A percentile compares a stretch with the other conserved stretches of the same genome.
Evolutionary conservation across 2,797 vertebrate species (phyloP).

Genomic region (Lindbergichthys nudifrons): DNA sequence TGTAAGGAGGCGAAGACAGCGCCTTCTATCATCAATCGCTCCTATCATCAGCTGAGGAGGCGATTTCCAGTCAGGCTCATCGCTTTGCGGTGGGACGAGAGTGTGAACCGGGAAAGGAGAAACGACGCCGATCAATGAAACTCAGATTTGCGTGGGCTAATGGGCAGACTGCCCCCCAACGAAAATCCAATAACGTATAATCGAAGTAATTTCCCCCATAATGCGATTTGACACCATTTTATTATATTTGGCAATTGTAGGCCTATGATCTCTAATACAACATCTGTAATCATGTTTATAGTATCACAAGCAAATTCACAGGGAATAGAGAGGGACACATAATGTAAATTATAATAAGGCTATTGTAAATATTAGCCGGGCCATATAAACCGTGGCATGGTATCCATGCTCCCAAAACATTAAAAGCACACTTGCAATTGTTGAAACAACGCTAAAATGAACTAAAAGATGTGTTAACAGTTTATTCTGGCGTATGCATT

Average conservation of each 20-base stretch:
- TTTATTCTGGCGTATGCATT: no score
- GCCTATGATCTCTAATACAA: background rate
- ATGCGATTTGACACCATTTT: background rate
- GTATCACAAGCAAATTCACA: background rate
- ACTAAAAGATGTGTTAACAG: background rate
- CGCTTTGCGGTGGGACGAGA: conserved; percentile 44
- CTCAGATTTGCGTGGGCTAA: conserved; percentile 45
- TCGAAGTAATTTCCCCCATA: background rate
- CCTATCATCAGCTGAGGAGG: conserved; percentile 44
- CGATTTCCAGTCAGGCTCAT: conserved; percentile 33
- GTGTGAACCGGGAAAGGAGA: conserved; percentile 34
- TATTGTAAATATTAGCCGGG: background rate
- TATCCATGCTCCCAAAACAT: background rate
- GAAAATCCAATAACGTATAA: conserved; percentile 2
- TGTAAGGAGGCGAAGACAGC: background rate
- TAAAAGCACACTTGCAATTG: background rate
- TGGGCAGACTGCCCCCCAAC: conserved; percentile 26
- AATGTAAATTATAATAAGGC: background rate
- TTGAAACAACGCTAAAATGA: background rate
- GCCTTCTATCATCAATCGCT: background rate
- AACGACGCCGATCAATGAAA: conserved; percentile 69
- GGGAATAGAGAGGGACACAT: background rate
- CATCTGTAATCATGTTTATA: background rate
- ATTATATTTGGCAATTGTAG: background rate
- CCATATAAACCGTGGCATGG: background rate